Evolutionary conservation across 2,113 vertebrate genomes (phyloP).

Genomic region (Actinemys pallida): DNA sequence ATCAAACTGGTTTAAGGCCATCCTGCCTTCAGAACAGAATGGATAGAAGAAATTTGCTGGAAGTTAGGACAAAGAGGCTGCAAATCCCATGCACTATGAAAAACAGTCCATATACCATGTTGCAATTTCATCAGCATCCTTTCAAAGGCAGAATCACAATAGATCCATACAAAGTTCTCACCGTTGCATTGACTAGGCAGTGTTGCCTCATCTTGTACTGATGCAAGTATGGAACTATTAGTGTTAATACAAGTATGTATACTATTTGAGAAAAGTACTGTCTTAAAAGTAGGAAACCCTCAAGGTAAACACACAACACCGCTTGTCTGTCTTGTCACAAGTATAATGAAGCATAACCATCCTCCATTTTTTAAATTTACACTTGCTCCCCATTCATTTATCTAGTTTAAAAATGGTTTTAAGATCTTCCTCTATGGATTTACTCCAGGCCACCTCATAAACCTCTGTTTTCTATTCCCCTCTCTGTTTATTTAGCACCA

Average conservation of each 20-base stretch:
- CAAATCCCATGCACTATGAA: not conserved
- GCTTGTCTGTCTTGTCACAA: not conserved
- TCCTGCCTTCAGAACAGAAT: not conserved
- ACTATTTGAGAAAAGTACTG: conserved; percentile 8
- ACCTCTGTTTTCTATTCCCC: not conserved
- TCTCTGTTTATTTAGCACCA: not conserved
- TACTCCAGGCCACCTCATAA: not conserved
- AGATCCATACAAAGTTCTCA: not conserved
- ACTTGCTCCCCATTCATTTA: not conserved
- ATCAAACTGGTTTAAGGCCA: not conserved
- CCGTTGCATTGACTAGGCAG: not conserved
- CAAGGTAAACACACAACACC: not conserved
- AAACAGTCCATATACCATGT: not conserved
- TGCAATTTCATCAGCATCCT: not conserved
- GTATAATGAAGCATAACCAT: not conserved
- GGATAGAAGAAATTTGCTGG: not conserved
- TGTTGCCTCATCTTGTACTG: not conserved
- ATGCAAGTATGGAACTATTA: not conserved
- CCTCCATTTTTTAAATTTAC: not conserved
- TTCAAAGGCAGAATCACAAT: not conserved
- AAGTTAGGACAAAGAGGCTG: not conserved
- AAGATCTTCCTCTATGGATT: not conserved
- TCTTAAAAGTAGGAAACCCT: conserved; percentile 26
- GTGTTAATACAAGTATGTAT: not conserved
- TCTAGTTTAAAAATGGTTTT: not conserved